A percentile compares a stretch with the other conserved stretches of the same genome.
Evolutionary conservation across 2,113 vertebrate species (phyloP).

Genomic region (Platichthys flesus): DNA sequence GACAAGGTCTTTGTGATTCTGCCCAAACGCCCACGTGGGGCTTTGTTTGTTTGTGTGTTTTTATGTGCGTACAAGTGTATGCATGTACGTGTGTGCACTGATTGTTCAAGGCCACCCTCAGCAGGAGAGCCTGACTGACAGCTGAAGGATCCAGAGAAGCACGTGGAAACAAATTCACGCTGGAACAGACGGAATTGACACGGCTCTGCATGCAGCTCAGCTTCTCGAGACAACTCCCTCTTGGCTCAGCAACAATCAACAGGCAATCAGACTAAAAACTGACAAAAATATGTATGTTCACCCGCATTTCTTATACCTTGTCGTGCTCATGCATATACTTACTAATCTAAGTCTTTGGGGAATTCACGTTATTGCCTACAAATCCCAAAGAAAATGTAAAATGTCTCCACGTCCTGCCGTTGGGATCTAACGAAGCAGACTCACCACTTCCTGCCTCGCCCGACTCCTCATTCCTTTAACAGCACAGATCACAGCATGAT

Average conservation of each 20-base stretch:
- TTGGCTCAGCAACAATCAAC: not conserved
- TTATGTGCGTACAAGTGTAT: not conserved
- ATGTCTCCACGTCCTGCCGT: not conserved
- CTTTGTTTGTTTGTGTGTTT: constrained; percentile 11
- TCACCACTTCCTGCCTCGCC: not conserved
- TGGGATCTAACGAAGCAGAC: not conserved
- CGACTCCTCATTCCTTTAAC: not conserved
- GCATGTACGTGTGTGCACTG: not conserved
- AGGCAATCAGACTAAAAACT: not conserved
- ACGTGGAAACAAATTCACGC: not conserved
- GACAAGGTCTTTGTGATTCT: constrained; percentile 48
- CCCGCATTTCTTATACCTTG: not conserved
- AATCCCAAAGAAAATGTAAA: not conserved
- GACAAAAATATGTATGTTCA: not conserved
- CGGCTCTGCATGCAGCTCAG: constrained; percentile 16
- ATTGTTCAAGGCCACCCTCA: constrained; percentile 50
- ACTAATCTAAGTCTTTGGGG: not conserved
- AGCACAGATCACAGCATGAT: not conserved
- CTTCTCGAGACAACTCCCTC: not conserved
- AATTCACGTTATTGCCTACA: not conserved
- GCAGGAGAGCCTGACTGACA: constrained; percentile 45
- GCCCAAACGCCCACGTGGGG: constrained; percentile 19
- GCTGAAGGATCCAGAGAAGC: constrained; percentile 1
- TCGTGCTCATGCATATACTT: not conserved
- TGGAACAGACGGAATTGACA: not conserved